A percentile compares a stretch with the other conserved stretches of the same genome.
These are phyloP conservation scores for Coptodon rendalli DNA, from an alignment of 2,113 vertebrate genomes.

Conservation along the genomic window DNA sequence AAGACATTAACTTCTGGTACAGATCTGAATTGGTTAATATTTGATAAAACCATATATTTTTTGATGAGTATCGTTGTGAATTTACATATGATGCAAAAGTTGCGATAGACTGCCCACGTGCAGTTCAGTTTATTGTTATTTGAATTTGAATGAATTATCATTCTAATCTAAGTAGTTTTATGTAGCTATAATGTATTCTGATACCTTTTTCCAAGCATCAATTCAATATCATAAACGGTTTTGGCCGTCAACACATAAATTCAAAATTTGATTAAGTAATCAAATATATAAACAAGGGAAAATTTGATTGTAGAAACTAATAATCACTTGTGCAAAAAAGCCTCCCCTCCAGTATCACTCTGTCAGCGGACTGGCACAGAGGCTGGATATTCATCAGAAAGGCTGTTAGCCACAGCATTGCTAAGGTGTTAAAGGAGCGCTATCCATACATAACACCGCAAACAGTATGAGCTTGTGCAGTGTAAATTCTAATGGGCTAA, in stretches of 20 bases:
- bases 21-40: neutral
- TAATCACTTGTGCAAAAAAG: neutral
- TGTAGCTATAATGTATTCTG: neutral
- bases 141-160: neutral
- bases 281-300: neutral
- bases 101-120: rapidly evolving
- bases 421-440: neutral
- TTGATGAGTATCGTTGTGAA: neutral
- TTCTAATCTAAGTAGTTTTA: neutral
- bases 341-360: neutral
- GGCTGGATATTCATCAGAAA: neutral
- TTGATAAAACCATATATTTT: neutral
- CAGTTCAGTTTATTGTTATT: neutral
- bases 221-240: neutral
- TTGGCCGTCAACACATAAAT: neutral
- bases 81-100: neutral
- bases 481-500: neutral
- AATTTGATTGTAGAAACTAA: neutral
- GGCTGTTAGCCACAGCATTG: neutral
- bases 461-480: neutral
- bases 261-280: neutral
- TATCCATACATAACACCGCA: neutral
- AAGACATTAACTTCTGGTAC: neutral
- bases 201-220: neutral
- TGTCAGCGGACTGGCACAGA: neutral